A percentile compares a stretch with the other conserved stretches of the same genome.
phyloP scores from a whole-genome alignment of 92 coral and sea anemone genomes.

The Hydrozoanthus gracilis region DNA sequence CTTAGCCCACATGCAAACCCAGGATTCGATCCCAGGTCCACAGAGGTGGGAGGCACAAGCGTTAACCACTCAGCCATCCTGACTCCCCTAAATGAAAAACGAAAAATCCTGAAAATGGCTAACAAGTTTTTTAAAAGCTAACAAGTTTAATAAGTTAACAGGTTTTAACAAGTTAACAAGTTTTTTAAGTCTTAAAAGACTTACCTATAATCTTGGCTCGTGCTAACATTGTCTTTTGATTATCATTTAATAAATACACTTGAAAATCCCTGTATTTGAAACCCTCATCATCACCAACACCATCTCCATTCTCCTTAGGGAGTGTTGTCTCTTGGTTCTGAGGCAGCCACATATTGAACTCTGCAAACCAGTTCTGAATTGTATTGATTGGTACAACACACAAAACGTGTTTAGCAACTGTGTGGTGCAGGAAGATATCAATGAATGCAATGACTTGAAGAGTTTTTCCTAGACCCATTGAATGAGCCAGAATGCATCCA shows the following conservation, averaged over 20 bases:
- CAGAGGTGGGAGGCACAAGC: no score
- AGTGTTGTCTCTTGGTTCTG: conserved; percentile 50
- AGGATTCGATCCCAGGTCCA: no score
- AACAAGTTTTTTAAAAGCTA: no score
- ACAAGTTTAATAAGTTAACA: no score
- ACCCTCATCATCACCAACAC: conserved; percentile 44
- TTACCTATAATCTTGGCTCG: conserved; percentile 89
- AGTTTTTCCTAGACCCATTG: conserved; percentile 98
- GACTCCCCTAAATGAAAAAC: no score
- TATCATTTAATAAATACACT: conserved; percentile 82
- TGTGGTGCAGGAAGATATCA: conserved; percentile 84
- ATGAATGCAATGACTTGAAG: conserved; percentile 87
- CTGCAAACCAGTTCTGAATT: conserved; percentile 93
- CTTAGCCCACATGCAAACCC: no score
- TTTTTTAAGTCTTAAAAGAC: no score
- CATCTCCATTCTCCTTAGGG: conserved; percentile 51
- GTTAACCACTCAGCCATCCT: no score
- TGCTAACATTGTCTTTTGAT: conserved; percentile 77
- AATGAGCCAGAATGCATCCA: conserved; percentile 96
- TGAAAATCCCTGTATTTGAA: conserved; percentile 74
- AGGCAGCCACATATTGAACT: conserved; percentile 95
- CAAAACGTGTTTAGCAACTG: conserved; percentile 82
- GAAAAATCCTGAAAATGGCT: no score
- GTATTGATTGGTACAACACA: conserved; percentile 97
- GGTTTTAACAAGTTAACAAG: no score